A percentile compares a stretch with the other conserved stretches of the same genome.
These are phyloP conservation scores for Dione juno DNA, from an alignment of 2,888 invertebrate genomes.

Conservation along the genomic window DNA sequence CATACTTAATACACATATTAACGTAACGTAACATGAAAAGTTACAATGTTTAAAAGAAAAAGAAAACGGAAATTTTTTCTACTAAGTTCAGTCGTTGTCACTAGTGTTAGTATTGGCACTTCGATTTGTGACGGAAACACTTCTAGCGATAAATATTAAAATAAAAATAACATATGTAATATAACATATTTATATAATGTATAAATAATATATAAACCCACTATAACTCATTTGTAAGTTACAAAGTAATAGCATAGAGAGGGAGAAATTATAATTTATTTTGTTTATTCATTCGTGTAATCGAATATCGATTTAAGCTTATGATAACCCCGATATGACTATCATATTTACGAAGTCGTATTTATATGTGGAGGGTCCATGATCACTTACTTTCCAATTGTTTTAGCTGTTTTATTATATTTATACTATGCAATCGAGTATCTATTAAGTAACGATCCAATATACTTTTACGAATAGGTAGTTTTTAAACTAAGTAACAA, in stretches of 20 bases:
- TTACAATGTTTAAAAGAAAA: too few species aligned
- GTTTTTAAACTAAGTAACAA: neutral
- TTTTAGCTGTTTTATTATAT: too few species aligned
- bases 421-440: too few species aligned
- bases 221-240: neutral
- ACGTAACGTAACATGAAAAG: too few species aligned
- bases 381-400: neutral
- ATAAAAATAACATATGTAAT: neutral
- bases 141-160: neutral
- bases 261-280: constrained; percentile 11
- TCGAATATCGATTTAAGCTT: constrained; percentile 32
- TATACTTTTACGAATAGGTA: too few species aligned
- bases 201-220: neutral
- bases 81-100: too few species aligned
- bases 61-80: too few species aligned
- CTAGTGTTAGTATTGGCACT: neutral
- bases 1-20: too few species aligned
- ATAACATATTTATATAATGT: neutral
- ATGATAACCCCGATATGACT: constrained; percentile 14
- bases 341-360: constrained; percentile 11
- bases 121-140: neutral
- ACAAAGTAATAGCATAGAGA: neutral
- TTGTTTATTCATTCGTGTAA: constrained; percentile 19
- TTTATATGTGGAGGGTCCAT: constrained; percentile 13
- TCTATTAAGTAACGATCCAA: too few species aligned